Evolutionary conservation across 1,140 invertebrate genomes (phyloP).

Genomic region (Matsumurasca onukii): DNA sequence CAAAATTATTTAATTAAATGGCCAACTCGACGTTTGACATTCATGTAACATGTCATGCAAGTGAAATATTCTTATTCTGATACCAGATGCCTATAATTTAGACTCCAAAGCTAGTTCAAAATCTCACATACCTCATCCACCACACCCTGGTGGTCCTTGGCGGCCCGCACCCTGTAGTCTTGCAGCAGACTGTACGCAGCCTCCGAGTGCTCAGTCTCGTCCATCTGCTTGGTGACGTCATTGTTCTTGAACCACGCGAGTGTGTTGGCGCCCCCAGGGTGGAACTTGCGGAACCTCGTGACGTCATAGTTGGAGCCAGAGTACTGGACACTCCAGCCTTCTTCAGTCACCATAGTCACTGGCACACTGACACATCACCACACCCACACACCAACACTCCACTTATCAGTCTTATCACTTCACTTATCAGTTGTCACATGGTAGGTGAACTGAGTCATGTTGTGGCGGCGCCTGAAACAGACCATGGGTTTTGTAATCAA

Average conservation of each 20-base stretch:
- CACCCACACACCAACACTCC: neutral
- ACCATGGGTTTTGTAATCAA: no score
- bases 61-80: no score
- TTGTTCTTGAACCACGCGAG: conserved; percentile 53
- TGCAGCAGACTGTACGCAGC: conserved; percentile 62
- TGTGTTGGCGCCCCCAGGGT: conserved; percentile 62
- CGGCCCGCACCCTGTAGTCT: conserved; percentile 50
- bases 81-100: no score
- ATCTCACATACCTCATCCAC: neutral
- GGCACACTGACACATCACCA: neutral
- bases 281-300: conserved; percentile 56
- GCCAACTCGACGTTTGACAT: no score
- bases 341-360: no score
- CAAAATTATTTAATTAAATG: no score
- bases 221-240: conserved; percentile 54
- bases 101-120: no score
- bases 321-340: conserved; percentile 51
- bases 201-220: conserved; percentile 56
- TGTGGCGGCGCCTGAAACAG: no score
- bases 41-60: no score
- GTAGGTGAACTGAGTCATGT: no score
- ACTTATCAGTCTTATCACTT: no score
- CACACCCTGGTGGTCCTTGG: neutral
- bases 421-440: no score
- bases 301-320: conserved; percentile 55